A percentile compares a stretch with the other conserved stretches of the same genome.
Conservation (phyloP, 2,888 invertebrate species). For the Tupiocoris notatus region DNA sequence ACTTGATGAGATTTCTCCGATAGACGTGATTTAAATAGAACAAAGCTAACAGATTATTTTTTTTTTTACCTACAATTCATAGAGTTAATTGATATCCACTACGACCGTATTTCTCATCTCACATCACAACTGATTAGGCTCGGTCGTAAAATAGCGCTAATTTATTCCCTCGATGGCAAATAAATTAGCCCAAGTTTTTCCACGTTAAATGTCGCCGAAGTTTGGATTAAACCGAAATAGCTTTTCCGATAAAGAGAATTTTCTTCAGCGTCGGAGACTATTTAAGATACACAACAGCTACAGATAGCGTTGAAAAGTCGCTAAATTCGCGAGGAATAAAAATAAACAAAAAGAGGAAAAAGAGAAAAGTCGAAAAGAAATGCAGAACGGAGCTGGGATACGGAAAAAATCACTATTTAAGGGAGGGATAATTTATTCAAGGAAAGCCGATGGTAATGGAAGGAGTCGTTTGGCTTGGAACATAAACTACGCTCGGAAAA, state of each 20-base stretch:
- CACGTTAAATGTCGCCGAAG: not conserved
- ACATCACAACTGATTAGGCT: too few relatives aligned
- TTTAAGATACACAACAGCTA: not conserved
- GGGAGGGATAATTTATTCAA: conserved; percentile 45
- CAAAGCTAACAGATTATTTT: too few relatives aligned
- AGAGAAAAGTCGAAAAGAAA: conserved; percentile 3
- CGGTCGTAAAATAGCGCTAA: too few relatives aligned
- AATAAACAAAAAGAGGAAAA: not conserved
- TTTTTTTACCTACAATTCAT: too few relatives aligned
- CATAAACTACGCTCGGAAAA: conserved; percentile 42
- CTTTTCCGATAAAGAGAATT: not conserved
- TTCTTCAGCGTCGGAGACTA: not conserved
- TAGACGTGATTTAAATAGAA: too few relatives aligned
- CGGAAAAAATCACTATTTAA: conserved; percentile 35
- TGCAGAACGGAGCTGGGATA: not conserved
- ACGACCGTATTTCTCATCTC: too few relatives aligned
- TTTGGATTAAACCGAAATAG: not conserved
- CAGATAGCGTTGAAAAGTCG: not conserved
- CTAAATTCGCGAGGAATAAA: not conserved
- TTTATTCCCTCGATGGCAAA: too few relatives aligned
- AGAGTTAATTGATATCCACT: too few relatives aligned
- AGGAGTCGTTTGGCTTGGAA: conserved; percentile 46
- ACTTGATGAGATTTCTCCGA: too few relatives aligned
- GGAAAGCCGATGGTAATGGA: conserved; percentile 47
- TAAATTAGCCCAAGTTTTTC: too few relatives aligned